phyloP scores from a whole-genome alignment of 2,888 invertebrate genomes.

The Eristalis intricaria region DNA sequence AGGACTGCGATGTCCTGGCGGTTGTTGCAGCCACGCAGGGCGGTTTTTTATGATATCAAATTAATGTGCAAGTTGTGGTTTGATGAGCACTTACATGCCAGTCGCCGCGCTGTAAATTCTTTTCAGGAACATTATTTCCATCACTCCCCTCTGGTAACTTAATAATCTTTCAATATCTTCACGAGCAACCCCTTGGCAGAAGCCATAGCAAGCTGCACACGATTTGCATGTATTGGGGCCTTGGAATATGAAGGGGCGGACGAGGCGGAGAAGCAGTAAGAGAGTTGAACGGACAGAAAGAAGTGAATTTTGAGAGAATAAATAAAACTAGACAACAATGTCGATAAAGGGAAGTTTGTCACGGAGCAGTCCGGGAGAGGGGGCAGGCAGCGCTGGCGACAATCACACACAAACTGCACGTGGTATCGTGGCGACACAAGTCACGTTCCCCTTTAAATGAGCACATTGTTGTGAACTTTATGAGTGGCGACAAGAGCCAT shows the following conservation, averaged over 20 bases:
- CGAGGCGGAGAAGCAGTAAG: neutral
- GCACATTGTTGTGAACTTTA: neutral
- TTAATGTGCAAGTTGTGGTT: slow-evolving; percentile 46
- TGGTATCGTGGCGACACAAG: neutral
- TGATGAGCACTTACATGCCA: slow-evolving; percentile 35
- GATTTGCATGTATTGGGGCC: neutral
- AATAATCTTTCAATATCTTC: slow-evolving; percentile 59
- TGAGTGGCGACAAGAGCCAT: neutral
- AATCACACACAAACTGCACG: neutral
- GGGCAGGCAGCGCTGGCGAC: neutral
- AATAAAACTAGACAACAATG: neutral
- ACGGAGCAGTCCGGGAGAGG: neutral
- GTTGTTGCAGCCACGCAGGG: neutral
- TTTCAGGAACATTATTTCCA: neutral
- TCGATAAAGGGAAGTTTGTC: neutral
- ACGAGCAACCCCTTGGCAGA: slow-evolving; percentile 7
- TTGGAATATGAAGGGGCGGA: neutral
- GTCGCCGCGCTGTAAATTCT: slow-evolving; percentile 1
- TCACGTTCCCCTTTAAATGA: neutral
- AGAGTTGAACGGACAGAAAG: neutral
- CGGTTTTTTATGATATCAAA: slow-evolving; percentile 35
- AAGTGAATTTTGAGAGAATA: neutral
- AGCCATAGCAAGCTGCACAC: slow-evolving; percentile 47
- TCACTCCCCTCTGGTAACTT: slow-evolving; percentile 47
- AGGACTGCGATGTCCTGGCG: slow-evolving; percentile 41